These are phyloP conservation scores for Ptyas mucosa DNA, from an alignment of 2,113 vertebrate genomes.

Conservation along the genomic window DNA sequence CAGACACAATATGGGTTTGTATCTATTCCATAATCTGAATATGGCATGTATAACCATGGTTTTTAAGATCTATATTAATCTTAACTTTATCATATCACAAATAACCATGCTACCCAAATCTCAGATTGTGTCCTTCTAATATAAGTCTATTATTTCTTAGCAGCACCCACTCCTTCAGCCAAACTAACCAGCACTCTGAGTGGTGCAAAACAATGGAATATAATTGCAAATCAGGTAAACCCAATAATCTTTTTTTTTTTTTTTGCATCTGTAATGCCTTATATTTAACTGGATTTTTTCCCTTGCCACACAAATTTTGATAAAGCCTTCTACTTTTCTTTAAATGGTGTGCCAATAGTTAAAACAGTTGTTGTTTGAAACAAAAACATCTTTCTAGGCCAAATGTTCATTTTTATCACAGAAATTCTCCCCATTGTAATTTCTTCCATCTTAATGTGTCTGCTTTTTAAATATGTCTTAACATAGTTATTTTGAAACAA, in stretches of 20 bases:
- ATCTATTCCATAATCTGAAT: neutral
- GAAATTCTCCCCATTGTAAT: neutral
- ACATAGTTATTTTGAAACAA: neutral
- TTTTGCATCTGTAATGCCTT: neutral
- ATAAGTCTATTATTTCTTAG: neutral
- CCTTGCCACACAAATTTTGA: neutral
- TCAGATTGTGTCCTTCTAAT: neutral
- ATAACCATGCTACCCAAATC: neutral
- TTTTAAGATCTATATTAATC: neutral
- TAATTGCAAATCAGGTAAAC: too few relatives aligned
- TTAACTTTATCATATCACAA: neutral
- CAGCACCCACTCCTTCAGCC: neutral
- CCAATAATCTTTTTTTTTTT: neutral
- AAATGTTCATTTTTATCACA: neutral
- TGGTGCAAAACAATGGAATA: too few relatives aligned
- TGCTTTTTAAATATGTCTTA: neutral
- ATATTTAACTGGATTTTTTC: neutral
- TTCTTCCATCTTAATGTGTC: neutral
- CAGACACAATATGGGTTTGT: neutral
- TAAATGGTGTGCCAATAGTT: neutral
- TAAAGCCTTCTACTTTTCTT: neutral
- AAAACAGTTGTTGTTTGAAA: neutral
- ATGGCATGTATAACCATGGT: neutral
- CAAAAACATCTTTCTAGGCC: neutral
- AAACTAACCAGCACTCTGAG: neutral